Evolutionary conservation across 2,113 vertebrate species (phyloP).

Genomic region (Miniopterus natalensis): DNA sequence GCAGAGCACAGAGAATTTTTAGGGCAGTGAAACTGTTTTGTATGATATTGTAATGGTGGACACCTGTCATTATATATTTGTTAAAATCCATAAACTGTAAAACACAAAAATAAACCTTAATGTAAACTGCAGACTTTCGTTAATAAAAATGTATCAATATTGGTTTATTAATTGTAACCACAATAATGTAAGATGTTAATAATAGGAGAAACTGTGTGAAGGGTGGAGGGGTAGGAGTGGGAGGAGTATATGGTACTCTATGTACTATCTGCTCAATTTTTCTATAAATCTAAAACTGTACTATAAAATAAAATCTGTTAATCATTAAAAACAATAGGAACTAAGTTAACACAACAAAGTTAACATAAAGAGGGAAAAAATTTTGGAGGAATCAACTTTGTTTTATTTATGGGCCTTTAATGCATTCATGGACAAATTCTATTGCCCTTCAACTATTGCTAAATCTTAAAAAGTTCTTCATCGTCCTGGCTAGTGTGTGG

Average conservation of each 20-base stretch:
- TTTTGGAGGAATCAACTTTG: neutral
- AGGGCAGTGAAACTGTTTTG: neutral
- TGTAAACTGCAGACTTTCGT: neutral
- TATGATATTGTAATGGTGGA: neutral
- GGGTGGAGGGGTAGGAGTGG: neutral
- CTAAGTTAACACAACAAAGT: neutral
- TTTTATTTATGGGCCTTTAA: neutral
- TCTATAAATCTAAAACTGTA: neutral
- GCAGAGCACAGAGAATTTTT: neutral
- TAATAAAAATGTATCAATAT: neutral
- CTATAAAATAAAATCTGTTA: neutral
- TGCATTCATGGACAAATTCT: neutral
- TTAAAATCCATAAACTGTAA: neutral
- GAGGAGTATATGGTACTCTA: neutral
- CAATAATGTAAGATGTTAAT: neutral
- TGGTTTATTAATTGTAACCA: neutral
- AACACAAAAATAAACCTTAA: neutral
- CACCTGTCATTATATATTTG: neutral
- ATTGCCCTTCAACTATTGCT: neutral
- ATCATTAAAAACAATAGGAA: neutral
- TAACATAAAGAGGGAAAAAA: neutral
- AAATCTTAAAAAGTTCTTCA: neutral
- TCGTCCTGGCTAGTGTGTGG: neutral
- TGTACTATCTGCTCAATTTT: neutral
- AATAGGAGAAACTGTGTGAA: neutral